Base-by-base conservation (phyloP, 2,797 vertebrate species). In the Todus mexicanus region DNA sequence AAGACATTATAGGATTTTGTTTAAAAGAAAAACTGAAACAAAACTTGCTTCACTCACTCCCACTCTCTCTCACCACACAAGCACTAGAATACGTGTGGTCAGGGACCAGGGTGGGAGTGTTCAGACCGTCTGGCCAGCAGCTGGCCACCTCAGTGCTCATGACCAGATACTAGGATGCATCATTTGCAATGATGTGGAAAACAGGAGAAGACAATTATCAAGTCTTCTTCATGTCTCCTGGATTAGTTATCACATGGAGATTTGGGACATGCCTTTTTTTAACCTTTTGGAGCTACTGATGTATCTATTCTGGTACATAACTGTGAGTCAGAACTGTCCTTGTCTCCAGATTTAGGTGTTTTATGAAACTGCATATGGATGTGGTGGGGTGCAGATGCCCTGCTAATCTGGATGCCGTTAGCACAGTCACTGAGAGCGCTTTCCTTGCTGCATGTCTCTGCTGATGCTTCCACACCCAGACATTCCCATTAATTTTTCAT, bases 61-160 rank as follows among this genome's bases (percentile, higher is more conserved):
- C 11, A 33, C 20, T 45, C 9, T 18, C 16, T 61, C 45, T 50
- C 43, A 40, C 14, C 15, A 33, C 14, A 12, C 7, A 35, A 77
- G 12, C 5, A 17, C 19, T 63, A 35, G 12, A 43, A 22, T 10
- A 3, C 3, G 25, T 31, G 9, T 17, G 50, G 20, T 60, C 75
- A 83, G 47, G 25, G 15, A 87, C 7, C 3, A 17, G 16, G 12
- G 4, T 14, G 40, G 38, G n/a, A 78, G 4, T 25, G 25, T 40
- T 68, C 35, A 2, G 1, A 4, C 8, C 65, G n/a, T 26, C n/a
- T 57, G 42, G 15, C 10, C 43, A 79, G 26, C 33, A n/a, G 20
- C 7, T 5, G 9, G 19, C 2, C 29, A 27, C 23, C 9, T 31
- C 27, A 51, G 10, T 33, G 25, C 15, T 68, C 3, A 0, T 29